A percentile compares a stretch with the other conserved stretches of the same genome.
These are phyloP conservation scores for Nothobranchius furzeri DNA, from an alignment of 2,113 vertebrate species.

Conservation along the genomic window DNA sequence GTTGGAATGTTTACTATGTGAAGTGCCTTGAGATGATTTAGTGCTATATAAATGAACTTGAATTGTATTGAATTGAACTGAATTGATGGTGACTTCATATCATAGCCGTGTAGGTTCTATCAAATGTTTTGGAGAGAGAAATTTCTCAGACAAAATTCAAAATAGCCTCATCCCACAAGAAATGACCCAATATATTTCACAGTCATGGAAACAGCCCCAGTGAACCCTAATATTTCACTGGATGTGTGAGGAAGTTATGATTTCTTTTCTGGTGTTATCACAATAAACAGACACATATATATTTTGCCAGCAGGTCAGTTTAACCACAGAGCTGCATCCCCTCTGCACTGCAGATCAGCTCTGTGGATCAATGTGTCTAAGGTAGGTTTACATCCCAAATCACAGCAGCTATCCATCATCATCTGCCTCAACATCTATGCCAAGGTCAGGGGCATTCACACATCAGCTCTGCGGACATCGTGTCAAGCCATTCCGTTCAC, in stretches of 20 bases:
- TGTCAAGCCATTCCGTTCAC: too few relatives aligned
- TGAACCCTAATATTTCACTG: constrained; percentile 11
- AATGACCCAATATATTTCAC: constrained; percentile 10
- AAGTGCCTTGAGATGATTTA: too few relatives aligned
- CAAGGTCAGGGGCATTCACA: constrained; percentile 50
- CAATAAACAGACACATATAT: constrained; percentile 23
- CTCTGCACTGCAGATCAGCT: constrained; percentile 33
- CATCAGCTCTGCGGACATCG: constrained; percentile 6
- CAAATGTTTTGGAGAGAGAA: neutral
- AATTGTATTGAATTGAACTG: too few relatives aligned
- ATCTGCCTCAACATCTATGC: constrained; percentile 22
- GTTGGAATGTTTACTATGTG: too few relatives aligned
- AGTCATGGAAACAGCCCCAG: constrained; percentile 9
- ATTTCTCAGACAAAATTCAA: constrained; percentile 10
- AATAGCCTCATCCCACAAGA: constrained; percentile 6
- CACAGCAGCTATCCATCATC: constrained; percentile 49
- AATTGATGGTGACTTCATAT: neutral
- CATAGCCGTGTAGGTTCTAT: neutral
- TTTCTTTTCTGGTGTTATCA: constrained; percentile 23
- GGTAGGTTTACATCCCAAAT: constrained; percentile 40
- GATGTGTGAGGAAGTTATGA: constrained; percentile 19
- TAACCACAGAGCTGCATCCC: constrained; percentile 3
- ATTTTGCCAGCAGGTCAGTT: constrained; percentile 27
- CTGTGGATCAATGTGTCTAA: constrained; percentile 14
- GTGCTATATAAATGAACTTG: too few relatives aligned